phyloP scores from a whole-genome alignment of 2,797 vertebrate species.

The Cetoscarus ocellatus region DNA sequence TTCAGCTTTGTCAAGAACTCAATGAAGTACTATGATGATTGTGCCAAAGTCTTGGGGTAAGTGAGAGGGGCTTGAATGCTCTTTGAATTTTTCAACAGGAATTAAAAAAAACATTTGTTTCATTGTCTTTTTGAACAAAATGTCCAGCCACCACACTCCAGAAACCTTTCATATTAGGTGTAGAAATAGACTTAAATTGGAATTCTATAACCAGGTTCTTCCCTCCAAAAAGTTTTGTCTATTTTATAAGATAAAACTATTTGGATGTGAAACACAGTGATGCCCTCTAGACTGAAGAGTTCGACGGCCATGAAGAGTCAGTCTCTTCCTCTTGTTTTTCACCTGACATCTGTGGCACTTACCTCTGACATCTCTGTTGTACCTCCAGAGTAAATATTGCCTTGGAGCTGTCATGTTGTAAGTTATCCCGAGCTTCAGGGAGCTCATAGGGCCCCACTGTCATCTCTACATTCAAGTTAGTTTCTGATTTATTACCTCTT shows the following conservation, averaged over 20 bases:
- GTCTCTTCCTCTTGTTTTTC: background rate
- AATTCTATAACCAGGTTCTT: no score
- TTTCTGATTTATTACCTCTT: constrained; percentile 42
- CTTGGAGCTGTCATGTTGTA: constrained; percentile 7
- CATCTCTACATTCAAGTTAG: constrained; percentile 29
- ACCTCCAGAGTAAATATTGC: background rate
- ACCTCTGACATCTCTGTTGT: background rate
- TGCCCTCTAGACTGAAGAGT: background rate
- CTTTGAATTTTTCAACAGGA: background rate
- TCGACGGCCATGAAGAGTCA: background rate
- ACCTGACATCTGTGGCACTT: background rate
- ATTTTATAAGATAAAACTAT: no score
- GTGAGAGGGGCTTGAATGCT: constrained; percentile 15
- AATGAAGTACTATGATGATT: constrained; percentile 99
- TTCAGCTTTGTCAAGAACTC: constrained; percentile 99
- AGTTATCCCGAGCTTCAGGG: background rate
- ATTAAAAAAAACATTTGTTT: background rate
- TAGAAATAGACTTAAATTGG: no score
- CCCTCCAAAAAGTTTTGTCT: no score
- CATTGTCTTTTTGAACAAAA: background rate
- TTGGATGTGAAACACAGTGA: background rate
- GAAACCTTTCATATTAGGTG: no score
- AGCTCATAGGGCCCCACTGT: background rate
- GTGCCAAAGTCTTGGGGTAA: constrained; percentile 98
- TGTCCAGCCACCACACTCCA: no score